Base-by-base conservation (phyloP, 1,140 invertebrate genomes). In the Eumeta japonica region DNA sequence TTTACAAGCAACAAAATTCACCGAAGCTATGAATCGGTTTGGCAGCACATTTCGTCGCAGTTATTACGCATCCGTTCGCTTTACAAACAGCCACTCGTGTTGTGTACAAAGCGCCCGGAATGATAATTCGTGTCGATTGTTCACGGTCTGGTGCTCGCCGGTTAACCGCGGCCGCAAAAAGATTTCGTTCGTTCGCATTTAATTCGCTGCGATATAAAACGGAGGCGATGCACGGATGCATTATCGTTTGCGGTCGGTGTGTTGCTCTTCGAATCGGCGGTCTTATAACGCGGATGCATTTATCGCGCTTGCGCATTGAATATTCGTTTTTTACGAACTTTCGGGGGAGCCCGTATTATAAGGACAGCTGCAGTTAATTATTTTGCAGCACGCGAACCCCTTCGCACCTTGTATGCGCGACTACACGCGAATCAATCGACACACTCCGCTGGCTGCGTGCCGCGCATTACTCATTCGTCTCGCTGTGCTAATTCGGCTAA, bases 91-190 rank as follows among this genome's bases (percentile, higher is more conserved):
- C 43, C 56, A 62, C 55, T 58, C 63, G 63, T 54, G 62, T 61
- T n/a, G n/a, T n/a, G n/a, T n/a, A n/a, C n/a, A n/a, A 60, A 64
- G 57, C 52, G 59, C 53, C 56, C 49, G 53, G 62, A 55, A 62
- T 66, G 61, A 66, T 70, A 65, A 70, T 65, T 58, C 61, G 53
- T 51, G 44, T 43, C 51, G 62, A 67, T 70, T 63, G 60, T 71
- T 67, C 62, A 67, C 57, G 62, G 63, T 67, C 63, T 67, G 62
- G 52, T 57, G 52, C 52, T 58, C 62, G 42, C 56, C 41, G 61
- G 62, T 63, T 53, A 61, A 54, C 62, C 62, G 56, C 63, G 52
- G 63, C 61, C 65, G 46, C 62, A 71, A 65, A 66, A 57, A 62
- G 50, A 56, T 60, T 67, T 65, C 67, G 57, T 71, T 65, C 63